These are phyloP conservation scores for Platalea minor DNA, from an alignment of 2,797 vertebrate species.

Conservation along the genomic window DNA sequence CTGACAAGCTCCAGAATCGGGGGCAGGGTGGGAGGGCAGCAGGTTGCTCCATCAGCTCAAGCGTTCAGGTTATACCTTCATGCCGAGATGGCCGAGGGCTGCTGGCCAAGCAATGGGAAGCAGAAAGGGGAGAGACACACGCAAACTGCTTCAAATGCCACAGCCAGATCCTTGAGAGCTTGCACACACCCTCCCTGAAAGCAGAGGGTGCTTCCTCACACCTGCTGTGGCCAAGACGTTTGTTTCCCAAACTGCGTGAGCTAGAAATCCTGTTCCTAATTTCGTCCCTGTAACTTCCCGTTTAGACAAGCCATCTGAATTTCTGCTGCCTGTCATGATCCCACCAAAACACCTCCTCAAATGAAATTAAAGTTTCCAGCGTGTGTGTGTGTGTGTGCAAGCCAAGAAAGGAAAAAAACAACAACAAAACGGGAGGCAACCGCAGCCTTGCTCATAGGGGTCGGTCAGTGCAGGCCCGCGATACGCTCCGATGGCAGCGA, in stretches of 20 bases:
- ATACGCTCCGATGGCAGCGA: neutral
- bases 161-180: neutral
- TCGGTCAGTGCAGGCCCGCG: neutral
- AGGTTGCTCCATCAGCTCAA: neutral
- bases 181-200: neutral
- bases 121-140: neutral
- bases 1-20: neutral
- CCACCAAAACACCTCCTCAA: neutral
- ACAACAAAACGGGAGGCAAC: neutral
- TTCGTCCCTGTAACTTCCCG: neutral
- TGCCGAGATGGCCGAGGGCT: neutral
- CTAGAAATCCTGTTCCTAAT: neutral
- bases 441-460: neutral
- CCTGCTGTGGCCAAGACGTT: neutral
- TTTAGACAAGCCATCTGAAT: neutral
- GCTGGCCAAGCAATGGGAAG: neutral
- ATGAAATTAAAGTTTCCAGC: neutral
- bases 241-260: neutral
- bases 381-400: no score
- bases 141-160: neutral
- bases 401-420: neutral
- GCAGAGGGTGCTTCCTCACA: neutral
- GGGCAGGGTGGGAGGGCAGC: neutral
- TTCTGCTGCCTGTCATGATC: neutral
- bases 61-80: neutral